phyloP scores from a whole-genome alignment of 2,888 invertebrate species.

The Zygogramma bicolorata region DNA sequence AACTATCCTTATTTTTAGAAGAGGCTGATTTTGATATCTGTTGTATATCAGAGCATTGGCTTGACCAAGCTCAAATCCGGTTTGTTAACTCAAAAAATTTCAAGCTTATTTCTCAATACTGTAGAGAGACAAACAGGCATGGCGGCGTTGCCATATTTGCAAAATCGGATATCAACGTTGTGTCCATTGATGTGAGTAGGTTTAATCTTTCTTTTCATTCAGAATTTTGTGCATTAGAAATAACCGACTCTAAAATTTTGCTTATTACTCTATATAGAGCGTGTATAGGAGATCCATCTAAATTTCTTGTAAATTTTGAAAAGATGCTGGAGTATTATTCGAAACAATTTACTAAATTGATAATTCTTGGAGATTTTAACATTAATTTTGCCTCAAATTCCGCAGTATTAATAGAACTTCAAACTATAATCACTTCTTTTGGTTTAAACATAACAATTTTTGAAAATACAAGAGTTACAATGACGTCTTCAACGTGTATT shows the following conservation, averaged over 20 bases:
- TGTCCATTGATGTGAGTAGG: constrained; percentile 2
- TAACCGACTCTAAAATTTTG: not conserved
- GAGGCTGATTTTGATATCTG: not conserved
- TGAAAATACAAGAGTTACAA: constrained; percentile 2
- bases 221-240: constrained; percentile 6
- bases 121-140: constrained; percentile 10
- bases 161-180: constrained; percentile 4
- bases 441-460: too few relatives aligned
- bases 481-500: constrained; percentile 4
- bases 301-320: constrained; percentile 5
- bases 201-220: not conserved
- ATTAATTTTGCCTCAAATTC: not conserved
- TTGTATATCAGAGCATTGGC: not conserved
- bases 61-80: constrained; percentile 1
- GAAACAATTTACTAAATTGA: not conserved
- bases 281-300: not conserved
- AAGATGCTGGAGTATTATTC: constrained; percentile 13
- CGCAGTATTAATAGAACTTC: not conserved
- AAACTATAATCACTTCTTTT: not conserved
- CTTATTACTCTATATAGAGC: not conserved
- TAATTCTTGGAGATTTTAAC: not conserved
- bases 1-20: not conserved
- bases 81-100: not conserved
- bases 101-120: constrained; percentile 1
- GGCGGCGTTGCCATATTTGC: constrained; percentile 4